These are phyloP conservation scores for Arothron firmamentum DNA, from an alignment of 2,113 vertebrate genomes.

Conservation along the genomic window DNA sequence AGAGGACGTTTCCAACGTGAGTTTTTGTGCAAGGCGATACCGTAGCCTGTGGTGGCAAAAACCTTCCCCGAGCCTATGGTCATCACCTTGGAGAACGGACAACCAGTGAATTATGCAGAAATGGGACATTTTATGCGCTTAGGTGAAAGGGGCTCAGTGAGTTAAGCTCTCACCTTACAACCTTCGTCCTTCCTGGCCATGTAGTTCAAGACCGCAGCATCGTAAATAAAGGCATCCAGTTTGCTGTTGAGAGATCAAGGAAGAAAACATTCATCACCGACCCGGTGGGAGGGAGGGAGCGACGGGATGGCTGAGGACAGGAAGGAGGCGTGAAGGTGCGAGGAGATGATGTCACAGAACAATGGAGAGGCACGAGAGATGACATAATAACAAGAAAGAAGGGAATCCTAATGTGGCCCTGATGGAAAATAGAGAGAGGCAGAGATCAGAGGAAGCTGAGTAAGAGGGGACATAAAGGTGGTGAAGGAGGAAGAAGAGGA, in stretches of 20 bases:
- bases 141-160: constrained; percentile 1
- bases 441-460: constrained; percentile 56
- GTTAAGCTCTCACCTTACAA: constrained; percentile 83
- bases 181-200: constrained; percentile 94
- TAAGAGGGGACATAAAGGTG: constrained; percentile 39
- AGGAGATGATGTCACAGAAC: neutral
- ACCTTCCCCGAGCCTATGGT: constrained; percentile 93
- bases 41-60: constrained; percentile 91
- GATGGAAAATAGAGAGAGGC: constrained; percentile 56
- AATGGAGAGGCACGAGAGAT: constrained; percentile 30
- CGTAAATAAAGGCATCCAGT: constrained; percentile 93
- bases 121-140: neutral
- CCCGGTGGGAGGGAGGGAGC: constrained; percentile 30
- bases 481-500: constrained; percentile 26
- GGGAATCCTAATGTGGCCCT: constrained; percentile 48
- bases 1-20: constrained; percentile 91
- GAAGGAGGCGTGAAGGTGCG: constrained; percentile 36
- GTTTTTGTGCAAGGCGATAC: constrained; percentile 91
- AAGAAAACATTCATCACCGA: constrained; percentile 62
- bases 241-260: constrained; percentile 76
- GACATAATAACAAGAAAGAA: constrained; percentile 54
- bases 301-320: constrained; percentile 35
- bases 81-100: constrained; percentile 75
- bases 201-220: constrained; percentile 92
- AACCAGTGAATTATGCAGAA: constrained; percentile 14